Conservation (phyloP, 2,113 vertebrate genomes). For the Bubo bubo region DNA sequence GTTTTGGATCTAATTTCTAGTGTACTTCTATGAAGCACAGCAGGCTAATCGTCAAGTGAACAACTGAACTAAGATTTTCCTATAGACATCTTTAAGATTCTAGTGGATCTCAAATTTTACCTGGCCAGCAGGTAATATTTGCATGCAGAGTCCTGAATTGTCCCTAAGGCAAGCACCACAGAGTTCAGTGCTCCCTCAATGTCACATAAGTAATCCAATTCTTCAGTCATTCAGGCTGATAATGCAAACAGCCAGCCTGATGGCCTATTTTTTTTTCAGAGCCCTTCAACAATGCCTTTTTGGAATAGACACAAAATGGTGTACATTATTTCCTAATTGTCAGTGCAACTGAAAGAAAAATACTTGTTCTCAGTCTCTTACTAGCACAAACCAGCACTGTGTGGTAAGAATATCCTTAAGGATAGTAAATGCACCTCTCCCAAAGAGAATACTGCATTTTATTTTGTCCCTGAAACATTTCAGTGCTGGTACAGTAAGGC, state of each 20-base stretch:
- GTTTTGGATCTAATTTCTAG: not conserved
- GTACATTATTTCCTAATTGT: conserved; percentile 57
- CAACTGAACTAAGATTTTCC: not conserved
- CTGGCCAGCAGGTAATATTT: not conserved
- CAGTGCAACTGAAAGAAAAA: conserved; percentile 53
- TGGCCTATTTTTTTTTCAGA: conserved; percentile 63
- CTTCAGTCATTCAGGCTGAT: not conserved
- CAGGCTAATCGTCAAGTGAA: not conserved
- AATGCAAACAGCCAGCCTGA: conserved; percentile 13
- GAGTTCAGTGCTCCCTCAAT: not conserved
- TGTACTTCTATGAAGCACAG: not conserved
- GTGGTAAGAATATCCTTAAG: not conserved
- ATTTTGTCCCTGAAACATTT: not conserved
- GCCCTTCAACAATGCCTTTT: conserved; percentile 61
- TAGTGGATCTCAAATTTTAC: not conserved
- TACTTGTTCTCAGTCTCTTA: conserved; percentile 38
- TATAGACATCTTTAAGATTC: not conserved
- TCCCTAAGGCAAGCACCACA: not conserved
- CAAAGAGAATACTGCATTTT: not conserved
- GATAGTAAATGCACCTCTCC: not conserved
- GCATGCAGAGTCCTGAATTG: not conserved
- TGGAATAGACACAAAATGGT: conserved; percentile 43
- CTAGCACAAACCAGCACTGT: conserved; percentile 48
- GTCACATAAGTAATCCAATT: conserved; percentile 36
- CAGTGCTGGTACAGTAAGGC: not conserved